Conservation (phyloP, 2,797 vertebrate genomes). For the Valencia hispanica region DNA sequence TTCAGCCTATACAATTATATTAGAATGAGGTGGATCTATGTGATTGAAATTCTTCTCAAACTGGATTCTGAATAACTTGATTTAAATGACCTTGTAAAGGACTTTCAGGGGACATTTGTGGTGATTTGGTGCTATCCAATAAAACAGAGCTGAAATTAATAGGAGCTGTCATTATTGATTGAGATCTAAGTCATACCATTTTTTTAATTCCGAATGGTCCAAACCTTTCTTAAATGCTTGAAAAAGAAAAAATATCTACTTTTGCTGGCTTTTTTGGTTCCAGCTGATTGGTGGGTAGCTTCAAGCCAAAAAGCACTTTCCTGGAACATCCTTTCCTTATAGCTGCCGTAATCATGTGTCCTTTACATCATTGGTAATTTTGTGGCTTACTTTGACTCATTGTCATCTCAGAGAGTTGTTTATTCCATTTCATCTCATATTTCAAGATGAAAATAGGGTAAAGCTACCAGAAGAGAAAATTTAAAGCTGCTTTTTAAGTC, state of each 20-base stretch:
- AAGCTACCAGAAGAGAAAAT: background rate
- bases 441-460: background rate
- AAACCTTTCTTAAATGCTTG: background rate
- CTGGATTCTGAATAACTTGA: background rate
- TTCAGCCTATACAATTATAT: background rate
- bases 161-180: background rate
- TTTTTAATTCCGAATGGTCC: background rate
- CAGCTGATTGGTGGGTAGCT: background rate
- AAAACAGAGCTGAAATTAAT: background rate
- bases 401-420: background rate
- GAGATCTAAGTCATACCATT: too few relatives aligned
- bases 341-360: too few relatives aligned
- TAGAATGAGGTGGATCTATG: background rate
- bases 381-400: background rate
- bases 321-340: too few relatives aligned
- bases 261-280: background rate
- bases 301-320: too few relatives aligned
- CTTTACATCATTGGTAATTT: background rate
- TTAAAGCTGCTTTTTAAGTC: too few relatives aligned
- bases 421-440: background rate
- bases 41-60: background rate
- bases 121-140: background rate
- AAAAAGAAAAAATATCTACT: background rate
- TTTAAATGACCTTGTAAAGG: background rate
- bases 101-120: background rate